A percentile compares a stretch with the other conserved stretches of the same genome.
Conservation (phyloP, 2,797 vertebrate species). For the Halcyon smyrnensis region DNA sequence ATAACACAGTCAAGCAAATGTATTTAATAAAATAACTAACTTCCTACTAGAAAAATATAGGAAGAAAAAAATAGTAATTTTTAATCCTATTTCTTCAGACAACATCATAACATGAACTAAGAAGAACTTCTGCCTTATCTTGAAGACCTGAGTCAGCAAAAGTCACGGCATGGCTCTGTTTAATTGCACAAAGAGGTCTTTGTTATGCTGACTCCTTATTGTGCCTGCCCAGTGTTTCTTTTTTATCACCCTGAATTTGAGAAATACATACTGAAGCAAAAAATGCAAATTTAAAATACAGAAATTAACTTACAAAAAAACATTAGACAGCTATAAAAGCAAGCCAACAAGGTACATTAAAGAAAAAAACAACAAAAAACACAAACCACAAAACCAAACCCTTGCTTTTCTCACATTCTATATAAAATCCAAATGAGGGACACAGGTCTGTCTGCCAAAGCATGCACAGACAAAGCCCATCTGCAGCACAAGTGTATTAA, state of each 20-base stretch:
- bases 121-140: background rate
- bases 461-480: constrained; percentile 20
- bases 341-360: background rate
- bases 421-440: background rate
- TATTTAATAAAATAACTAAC: background rate
- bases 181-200: background rate
- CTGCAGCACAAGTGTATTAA: background rate
- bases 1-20: background rate
- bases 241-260: background rate
- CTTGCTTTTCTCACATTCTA: background rate
- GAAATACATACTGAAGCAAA: background rate
- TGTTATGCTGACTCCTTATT: background rate
- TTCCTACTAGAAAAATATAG: background rate
- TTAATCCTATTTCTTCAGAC: background rate
- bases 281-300: background rate
- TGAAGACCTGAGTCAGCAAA: constrained; percentile 16
- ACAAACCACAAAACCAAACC: background rate
- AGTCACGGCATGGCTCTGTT: background rate
- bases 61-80: background rate
- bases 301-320: background rate
- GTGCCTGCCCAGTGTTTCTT: background rate
- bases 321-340: background rate
- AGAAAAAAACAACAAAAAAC: background rate
- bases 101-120: background rate
- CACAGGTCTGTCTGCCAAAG: constrained; percentile 17